Conservation (phyloP, 2,888 invertebrate species). For the Smittia aterrima region DNA sequence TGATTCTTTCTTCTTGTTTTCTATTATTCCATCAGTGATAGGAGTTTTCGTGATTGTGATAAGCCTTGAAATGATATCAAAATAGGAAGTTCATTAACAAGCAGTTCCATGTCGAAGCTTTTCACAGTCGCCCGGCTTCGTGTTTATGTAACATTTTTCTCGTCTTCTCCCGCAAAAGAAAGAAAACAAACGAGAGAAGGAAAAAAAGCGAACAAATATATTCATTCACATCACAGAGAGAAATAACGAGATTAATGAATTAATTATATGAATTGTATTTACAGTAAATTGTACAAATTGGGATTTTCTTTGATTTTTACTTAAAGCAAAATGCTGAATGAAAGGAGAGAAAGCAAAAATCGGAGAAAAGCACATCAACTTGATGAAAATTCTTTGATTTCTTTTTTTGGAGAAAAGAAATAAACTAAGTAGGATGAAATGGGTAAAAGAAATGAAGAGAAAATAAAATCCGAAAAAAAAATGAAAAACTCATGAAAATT, state of each 20-base stretch:
- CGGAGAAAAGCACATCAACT: not conserved
- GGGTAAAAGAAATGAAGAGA: not conserved
- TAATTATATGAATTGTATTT: not conserved
- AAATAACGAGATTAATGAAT: not conserved
- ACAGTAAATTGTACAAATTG: not conserved
- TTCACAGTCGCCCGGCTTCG: too few species aligned
- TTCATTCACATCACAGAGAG: not conserved
- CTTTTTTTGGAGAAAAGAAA: not conserved
- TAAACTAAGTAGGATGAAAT: not conserved
- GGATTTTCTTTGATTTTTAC: not conserved
- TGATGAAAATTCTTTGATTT: not conserved
- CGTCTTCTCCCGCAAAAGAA: not conserved
- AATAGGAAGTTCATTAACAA: too few species aligned
- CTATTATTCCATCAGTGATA: too few species aligned
- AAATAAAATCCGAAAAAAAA: slow-evolving; percentile 3
- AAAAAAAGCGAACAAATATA: not conserved
- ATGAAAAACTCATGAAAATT: slow-evolving; percentile 5
- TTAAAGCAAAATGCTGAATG: not conserved
- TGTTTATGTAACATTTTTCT: too few species aligned
- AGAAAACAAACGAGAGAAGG: not conserved
- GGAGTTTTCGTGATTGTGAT: too few species aligned
- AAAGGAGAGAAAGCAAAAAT: not conserved
- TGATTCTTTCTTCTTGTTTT: not conserved
- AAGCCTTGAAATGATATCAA: too few species aligned
- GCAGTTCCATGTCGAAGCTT: too few species aligned